A percentile compares a stretch with the other conserved stretches of the same genome.
Evolutionary conservation across 2,888 invertebrate species (phyloP).

Genomic region (Agrypnus murinus): DNA sequence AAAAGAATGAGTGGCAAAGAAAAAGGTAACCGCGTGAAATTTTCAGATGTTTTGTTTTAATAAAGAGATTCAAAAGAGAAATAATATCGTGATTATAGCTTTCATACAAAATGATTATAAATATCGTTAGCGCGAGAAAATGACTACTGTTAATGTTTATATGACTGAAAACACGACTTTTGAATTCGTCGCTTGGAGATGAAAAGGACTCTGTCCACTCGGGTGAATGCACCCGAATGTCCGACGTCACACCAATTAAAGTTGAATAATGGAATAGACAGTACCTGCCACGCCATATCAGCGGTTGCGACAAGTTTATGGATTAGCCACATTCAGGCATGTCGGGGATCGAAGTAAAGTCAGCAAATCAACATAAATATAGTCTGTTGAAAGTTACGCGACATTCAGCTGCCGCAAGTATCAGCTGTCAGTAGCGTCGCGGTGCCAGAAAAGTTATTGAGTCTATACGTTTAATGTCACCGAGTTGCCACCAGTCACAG

Average conservation of each 20-base stretch:
- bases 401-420: conserved; percentile 57
- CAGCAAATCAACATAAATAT: conserved; percentile 56
- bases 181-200: conserved; percentile 27
- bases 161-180: conserved; percentile 14
- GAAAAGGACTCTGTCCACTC: conserved; percentile 52
- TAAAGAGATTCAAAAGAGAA: too few relatives aligned
- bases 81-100: too few relatives aligned
- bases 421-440: conserved; percentile 57
- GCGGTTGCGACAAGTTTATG: conserved; percentile 56
- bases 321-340: conserved; percentile 55
- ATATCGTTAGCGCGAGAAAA: neutral
- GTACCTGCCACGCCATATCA: conserved; percentile 58
- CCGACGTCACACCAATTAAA: conserved; percentile 60
- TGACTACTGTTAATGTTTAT: neutral
- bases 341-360: conserved; percentile 50
- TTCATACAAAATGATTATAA: too few relatives aligned
- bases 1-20: too few relatives aligned
- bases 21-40: too few relatives aligned
- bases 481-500: conserved; percentile 48
- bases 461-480: conserved; percentile 49
- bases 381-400: conserved; percentile 53
- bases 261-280: conserved; percentile 60
- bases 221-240: conserved; percentile 58
- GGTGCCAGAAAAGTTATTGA: conserved; percentile 57
- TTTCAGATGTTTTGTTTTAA: too few relatives aligned